Base-by-base conservation (phyloP, 2,113 vertebrate species). In the Irena cyanogastra region DNA sequence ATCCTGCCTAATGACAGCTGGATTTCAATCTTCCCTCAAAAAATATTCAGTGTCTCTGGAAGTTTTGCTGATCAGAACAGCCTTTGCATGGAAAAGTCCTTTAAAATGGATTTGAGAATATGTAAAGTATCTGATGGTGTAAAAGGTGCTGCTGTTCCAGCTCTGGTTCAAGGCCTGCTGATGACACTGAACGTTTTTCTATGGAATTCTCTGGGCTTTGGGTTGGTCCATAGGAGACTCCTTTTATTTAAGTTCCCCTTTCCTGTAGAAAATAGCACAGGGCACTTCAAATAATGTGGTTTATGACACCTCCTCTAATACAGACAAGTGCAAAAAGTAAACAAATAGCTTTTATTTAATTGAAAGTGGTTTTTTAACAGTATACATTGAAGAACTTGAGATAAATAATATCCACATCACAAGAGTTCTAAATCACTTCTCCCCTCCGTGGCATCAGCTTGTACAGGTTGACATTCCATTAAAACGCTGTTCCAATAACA, bases 301-400 rank as follows among this genome's bases (percentile, higher is more conserved):
- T 45, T 27, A 5, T 12, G 24, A 17, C 35, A 26, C 10, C 39
- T 30, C 10, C 18, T 37, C 54, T 47, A 52, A 83, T 13, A 41
- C 20, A 90, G 75, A 93, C n/a, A 31, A 56, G 27, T 8, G 18
- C 61, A 87, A 96, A 89, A 91, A 54, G 44, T 96, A 97, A 86
- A 96, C 82, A 96, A 97, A 96, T 90, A 92, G 39, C 65, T 94
- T 96, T 95, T 95, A 95, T 97, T 96, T 61, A 45, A 80, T 87
- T 93, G 74, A 60, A 94, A 95, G 44, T 61, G 59, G 1, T 37
- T 23, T 35, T 4, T 54, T 16, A 87, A 49, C 70, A 93, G 69
- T 74, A 37, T 77, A 64, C 92, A 87, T 5, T 53, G 72, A 85
- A 82, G 91, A 85, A 57, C 4, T 6, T n/a, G 42, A 65, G 87